Evolutionary conservation across 1,140 invertebrate genomes (phyloP).

Genomic region (Drosophila ficusphila): DNA sequence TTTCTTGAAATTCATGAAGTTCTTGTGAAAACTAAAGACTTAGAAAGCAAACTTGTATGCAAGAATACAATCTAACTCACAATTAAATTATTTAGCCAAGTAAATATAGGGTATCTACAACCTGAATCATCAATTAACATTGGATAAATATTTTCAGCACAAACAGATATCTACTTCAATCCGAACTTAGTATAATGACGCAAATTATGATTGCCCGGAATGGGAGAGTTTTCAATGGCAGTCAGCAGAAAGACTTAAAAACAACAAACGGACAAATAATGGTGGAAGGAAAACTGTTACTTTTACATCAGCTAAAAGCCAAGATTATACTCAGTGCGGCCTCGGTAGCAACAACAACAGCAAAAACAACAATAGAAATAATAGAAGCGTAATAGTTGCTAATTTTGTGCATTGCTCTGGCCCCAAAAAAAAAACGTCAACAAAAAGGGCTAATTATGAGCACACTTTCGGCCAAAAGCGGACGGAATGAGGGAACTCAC

Average conservation of each 20-base stretch:
- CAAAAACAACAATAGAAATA: constrained; percentile 36
- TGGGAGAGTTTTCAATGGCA: constrained; percentile 24
- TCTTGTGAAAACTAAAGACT: constrained; percentile 2
- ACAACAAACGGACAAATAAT: constrained; percentile 13
- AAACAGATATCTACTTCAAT: constrained; percentile 18
- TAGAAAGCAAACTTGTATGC: constrained; percentile 1
- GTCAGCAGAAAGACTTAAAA: constrained; percentile 18
- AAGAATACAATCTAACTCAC: not conserved
- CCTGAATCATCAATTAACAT: constrained; percentile 19
- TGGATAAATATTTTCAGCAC: constrained; percentile 21
- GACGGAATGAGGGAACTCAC: constrained; percentile 38
- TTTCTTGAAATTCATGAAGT: not conserved
- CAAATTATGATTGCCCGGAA: constrained; percentile 24
- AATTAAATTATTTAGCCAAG: not conserved
- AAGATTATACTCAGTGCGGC: constrained; percentile 52
- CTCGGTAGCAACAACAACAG: constrained; percentile 12
- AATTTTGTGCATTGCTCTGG: constrained; percentile 65
- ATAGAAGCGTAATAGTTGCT: constrained; percentile 76
- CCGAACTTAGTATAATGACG: constrained; percentile 34
- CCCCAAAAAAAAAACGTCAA: constrained; percentile 46
- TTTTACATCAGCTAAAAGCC: constrained; percentile 64
- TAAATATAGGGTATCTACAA: not conserved
- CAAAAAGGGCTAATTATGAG: constrained; percentile 79
- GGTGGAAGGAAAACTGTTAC: constrained; percentile 62
- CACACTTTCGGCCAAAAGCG: constrained; percentile 63